Evolutionary conservation across 2,888 invertebrate species (phyloP).

Genomic region (Tenthredo notha): DNA sequence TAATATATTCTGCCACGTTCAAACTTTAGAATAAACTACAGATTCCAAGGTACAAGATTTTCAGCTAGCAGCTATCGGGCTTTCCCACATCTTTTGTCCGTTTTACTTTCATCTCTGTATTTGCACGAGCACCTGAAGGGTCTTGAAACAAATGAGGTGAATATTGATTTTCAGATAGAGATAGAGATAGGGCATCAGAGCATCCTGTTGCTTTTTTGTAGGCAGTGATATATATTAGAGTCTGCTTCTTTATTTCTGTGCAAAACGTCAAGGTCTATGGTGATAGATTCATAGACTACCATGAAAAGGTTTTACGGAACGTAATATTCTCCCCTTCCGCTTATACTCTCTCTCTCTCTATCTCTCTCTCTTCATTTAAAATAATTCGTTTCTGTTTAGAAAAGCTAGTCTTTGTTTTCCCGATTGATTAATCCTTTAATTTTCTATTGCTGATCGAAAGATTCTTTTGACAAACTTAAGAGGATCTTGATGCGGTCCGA

Average conservation of each 20-base stretch:
- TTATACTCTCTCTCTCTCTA: background rate
- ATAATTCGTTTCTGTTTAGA: background rate
- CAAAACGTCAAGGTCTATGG: background rate
- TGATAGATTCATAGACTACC: background rate
- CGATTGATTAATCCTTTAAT: background rate
- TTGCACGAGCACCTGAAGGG: slow-evolving; percentile 38
- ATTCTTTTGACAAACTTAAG: slow-evolving; percentile 8
- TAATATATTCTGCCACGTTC: slow-evolving; percentile 14
- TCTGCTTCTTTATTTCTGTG: background rate
- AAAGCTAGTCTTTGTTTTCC: background rate
- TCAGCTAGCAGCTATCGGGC: background rate
- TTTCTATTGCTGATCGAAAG: background rate
- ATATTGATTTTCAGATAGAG: slow-evolving; percentile 46
- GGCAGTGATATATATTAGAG: background rate
- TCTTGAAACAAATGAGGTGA: slow-evolving; percentile 47
- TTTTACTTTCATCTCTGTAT: slow-evolving; percentile 31
- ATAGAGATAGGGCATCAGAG: background rate
- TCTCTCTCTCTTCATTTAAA: background rate
- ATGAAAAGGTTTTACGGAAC: background rate
- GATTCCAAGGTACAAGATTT: slow-evolving; percentile 35
- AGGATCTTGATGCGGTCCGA: slow-evolving; percentile 12
- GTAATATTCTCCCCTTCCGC: background rate
- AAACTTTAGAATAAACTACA: slow-evolving; percentile 36
- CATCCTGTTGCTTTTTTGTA: slow-evolving; percentile 20
- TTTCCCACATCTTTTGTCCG: slow-evolving; percentile 27